Conservation (phyloP, 2,888 invertebrate genomes). For the Chloroclysta siterata region DNA sequence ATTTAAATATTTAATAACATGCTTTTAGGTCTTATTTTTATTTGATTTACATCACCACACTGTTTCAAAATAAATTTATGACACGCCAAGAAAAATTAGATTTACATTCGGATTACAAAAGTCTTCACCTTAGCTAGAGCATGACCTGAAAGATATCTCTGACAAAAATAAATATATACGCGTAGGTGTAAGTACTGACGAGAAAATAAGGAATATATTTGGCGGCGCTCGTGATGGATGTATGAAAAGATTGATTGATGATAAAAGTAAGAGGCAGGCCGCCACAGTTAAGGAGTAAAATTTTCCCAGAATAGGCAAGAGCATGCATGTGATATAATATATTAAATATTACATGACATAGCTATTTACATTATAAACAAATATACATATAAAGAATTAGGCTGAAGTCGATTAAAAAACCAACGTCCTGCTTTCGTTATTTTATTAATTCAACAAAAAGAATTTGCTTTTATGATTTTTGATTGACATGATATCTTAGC, state of each 20-base stretch:
- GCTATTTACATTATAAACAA: too few species aligned
- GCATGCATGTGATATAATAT: constrained; percentile 9
- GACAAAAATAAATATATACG: not conserved
- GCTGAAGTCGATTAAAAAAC: too few species aligned
- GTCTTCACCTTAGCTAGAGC: not conserved
- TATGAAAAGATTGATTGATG: constrained; percentile 44
- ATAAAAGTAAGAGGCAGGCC: constrained; percentile 33
- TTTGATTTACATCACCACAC: too few species aligned
- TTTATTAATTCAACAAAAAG: too few species aligned
- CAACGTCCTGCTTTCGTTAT: too few species aligned
- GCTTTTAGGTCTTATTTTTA: too few species aligned
- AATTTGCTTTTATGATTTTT: too few species aligned
- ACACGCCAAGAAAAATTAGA: not conserved
- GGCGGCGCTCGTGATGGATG: constrained; percentile 41
- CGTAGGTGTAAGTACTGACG: constrained; percentile 8
- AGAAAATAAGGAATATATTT: constrained; percentile 35
- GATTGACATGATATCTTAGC: too few species aligned
- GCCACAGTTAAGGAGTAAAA: constrained; percentile 29
- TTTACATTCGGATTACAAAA: not conserved
- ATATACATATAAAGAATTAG: too few species aligned
- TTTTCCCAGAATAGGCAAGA: constrained; percentile 22
- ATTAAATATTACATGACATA: not conserved
- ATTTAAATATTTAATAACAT: too few species aligned
- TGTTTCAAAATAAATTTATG: too few species aligned
- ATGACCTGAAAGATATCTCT: not conserved